These are phyloP conservation scores for Aporrectodea caliginosa DNA, from an alignment of 1,140 invertebrate genomes.

Conservation along the genomic window DNA sequence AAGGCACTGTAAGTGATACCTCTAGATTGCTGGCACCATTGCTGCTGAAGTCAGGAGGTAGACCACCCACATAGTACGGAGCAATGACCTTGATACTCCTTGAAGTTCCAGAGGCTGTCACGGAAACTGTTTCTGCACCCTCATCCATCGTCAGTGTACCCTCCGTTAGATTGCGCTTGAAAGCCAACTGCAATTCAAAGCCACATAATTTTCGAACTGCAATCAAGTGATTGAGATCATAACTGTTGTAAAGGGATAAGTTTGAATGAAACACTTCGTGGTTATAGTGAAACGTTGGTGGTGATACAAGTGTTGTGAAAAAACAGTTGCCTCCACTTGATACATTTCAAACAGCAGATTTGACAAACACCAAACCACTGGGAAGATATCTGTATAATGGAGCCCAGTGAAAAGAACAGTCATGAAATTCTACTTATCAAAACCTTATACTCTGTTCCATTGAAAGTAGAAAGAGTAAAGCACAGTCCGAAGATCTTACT, in stretches of 20 bases:
- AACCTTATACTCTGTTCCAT: too few relatives aligned
- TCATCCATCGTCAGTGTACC: constrained; percentile 71
- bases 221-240: not conserved
- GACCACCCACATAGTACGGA: constrained; percentile 77
- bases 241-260: not conserved
- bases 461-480: too few relatives aligned
- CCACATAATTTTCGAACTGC: not conserved
- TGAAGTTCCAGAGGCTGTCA: constrained; percentile 59
- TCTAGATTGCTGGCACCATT: constrained; percentile 46
- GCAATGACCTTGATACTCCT: constrained; percentile 64
- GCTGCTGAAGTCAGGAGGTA: constrained; percentile 46
- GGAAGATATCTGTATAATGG: too few relatives aligned
- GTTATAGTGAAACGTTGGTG: too few relatives aligned
- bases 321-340: too few relatives aligned
- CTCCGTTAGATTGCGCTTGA: constrained; percentile 52
- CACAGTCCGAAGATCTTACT: too few relatives aligned
- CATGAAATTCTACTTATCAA: too few relatives aligned
- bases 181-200: constrained; percentile 53
- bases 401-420: too few relatives aligned
- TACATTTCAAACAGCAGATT: not conserved
- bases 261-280: not conserved
- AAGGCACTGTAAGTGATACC: constrained; percentile 43
- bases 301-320: not conserved
- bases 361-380: not conserved
- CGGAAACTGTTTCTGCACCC: constrained; percentile 60